phyloP scores from a whole-genome alignment of 2,797 vertebrate species.

The Megalops cyprinoides region DNA sequence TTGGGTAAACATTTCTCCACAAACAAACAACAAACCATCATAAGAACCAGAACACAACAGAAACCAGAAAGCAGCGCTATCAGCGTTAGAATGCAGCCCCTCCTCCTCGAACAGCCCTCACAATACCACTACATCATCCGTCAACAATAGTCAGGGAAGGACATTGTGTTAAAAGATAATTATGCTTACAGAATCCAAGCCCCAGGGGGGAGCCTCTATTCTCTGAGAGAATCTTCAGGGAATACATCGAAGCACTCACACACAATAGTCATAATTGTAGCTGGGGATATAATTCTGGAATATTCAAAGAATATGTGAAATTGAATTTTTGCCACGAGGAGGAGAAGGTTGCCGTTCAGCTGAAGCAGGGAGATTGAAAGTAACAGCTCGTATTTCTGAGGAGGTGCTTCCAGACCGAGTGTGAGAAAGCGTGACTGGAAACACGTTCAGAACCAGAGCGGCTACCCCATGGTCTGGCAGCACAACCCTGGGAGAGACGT shows the following conservation, averaged over 20 bases:
- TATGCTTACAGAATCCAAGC: slow-evolving; percentile 3
- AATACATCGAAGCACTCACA: background rate
- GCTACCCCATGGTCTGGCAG: background rate
- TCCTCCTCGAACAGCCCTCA: no score
- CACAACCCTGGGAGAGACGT: background rate
- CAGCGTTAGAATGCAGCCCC: no score
- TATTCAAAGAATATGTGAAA: background rate
- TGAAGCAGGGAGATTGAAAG: background rate
- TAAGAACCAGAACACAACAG: slow-evolving; percentile 3
- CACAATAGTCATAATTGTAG: background rate
- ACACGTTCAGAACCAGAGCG: background rate
- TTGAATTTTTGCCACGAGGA: slow-evolving; percentile 16
- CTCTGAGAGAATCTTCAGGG: background rate
- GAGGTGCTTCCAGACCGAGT: background rate
- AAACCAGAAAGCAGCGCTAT: no score
- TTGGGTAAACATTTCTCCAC: background rate
- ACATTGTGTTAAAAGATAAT: slow-evolving; percentile 16
- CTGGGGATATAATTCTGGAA: background rate
- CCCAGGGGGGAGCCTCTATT: background rate
- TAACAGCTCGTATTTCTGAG: background rate
- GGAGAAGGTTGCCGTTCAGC: background rate
- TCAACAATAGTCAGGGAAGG: slow-evolving; percentile 2
- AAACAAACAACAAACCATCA: background rate
- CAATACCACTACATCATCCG: background rate
- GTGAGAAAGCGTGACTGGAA: background rate